These are phyloP conservation scores for Mormyrus iriodes DNA, from an alignment of 2,113 vertebrate genomes.

Conservation along the genomic window DNA sequence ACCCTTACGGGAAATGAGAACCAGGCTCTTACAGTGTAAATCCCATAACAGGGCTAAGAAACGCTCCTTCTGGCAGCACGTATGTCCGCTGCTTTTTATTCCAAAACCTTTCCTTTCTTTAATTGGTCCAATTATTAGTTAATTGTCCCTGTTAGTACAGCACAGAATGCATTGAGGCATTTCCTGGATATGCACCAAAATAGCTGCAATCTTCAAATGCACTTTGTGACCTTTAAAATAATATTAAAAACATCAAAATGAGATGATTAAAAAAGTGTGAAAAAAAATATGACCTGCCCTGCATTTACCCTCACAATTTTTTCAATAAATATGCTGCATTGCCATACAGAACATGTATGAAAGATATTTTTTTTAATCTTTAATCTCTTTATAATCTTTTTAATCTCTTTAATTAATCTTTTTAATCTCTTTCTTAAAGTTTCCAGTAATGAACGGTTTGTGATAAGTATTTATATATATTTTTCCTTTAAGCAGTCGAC, in stretches of 20 bases:
- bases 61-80: background rate
- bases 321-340: background rate
- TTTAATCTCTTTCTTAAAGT: no score
- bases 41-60: background rate
- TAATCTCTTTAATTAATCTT: no score
- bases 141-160: background rate
- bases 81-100: background rate
- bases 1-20: background rate
- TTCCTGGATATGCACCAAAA: background rate
- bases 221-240: background rate
- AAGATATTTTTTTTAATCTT: background rate
- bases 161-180: background rate
- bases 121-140: slow-evolving; percentile 11
- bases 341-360: background rate
- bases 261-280: background rate
- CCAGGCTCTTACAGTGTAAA: background rate
- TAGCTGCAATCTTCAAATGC: background rate
- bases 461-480: background rate
- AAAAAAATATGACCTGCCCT: background rate
- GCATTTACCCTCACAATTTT: background rate
- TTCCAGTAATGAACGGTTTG: background rate
- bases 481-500: background rate
- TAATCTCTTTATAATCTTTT: no score
- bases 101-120: background rate
- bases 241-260: background rate